Percentiles rank a stretch among this genome's conserved stretches.
These are phyloP conservation scores for Zhengitettix transpicula DNA, from an alignment of 2,888 invertebrate genomes.

Conservation along the genomic window DNA sequence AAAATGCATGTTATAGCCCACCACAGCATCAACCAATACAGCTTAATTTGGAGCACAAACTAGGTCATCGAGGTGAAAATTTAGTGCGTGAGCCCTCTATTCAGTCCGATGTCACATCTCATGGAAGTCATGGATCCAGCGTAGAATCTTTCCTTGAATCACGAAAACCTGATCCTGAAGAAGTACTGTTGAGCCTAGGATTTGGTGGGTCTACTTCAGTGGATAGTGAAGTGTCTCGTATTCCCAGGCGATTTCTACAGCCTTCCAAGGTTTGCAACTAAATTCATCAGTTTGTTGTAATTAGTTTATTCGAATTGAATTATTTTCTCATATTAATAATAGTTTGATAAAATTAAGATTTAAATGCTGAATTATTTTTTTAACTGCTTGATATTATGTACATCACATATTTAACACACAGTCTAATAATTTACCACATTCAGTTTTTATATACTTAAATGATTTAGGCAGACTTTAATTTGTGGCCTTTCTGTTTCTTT, in stretches of 20 bases:
- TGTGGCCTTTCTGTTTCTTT: too few relatives aligned
- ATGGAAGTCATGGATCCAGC: constrained; percentile 51
- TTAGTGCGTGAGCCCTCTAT: constrained; percentile 24
- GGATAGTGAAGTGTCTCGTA: constrained; percentile 54
- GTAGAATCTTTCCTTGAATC: constrained; percentile 70
- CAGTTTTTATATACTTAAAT: too few relatives aligned
- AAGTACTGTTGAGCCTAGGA: constrained; percentile 52
- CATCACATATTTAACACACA: too few relatives aligned
- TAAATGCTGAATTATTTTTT: too few relatives aligned
- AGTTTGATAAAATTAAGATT: too few relatives aligned
- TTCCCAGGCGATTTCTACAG: constrained; percentile 66
- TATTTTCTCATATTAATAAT: too few relatives aligned
- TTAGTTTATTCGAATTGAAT: too few relatives aligned
- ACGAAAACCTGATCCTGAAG: constrained; percentile 76
- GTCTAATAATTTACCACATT: too few relatives aligned
- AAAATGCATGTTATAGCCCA: constrained; percentile 4
- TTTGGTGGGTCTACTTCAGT: constrained; percentile 25
- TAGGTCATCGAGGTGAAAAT: neutral
- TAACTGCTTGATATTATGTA: too few relatives aligned
- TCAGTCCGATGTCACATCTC: constrained; percentile 21
- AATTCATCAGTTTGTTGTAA: too few relatives aligned
- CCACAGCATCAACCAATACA: too few relatives aligned
- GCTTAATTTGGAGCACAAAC: neutral
- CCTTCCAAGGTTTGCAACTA: constrained; percentile 50
- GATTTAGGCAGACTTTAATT: too few relatives aligned